Conservation (phyloP, 2,888 invertebrate genomes). For the Diarsia mendica region DNA sequence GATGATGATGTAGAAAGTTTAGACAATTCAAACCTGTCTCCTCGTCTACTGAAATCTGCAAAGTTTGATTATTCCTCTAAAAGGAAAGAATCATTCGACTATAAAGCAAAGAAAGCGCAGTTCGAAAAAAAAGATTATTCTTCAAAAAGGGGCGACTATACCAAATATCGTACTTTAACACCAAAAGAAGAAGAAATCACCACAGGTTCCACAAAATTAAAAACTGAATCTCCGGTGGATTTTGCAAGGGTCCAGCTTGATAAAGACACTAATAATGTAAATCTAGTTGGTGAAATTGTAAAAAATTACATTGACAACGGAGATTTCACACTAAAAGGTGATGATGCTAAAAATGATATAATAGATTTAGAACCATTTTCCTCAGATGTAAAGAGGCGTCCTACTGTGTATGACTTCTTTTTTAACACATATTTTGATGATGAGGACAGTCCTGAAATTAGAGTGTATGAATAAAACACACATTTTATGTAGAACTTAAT, state of each 20-base stretch:
- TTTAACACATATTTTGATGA: slow-evolving; percentile 40
- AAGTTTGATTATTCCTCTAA: slow-evolving; percentile 40
- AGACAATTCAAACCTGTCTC: background rate
- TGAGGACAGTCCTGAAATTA: slow-evolving; percentile 39
- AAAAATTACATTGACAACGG: slow-evolving; percentile 11
- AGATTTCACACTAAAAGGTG: background rate
- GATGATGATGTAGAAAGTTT: background rate
- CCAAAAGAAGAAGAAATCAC: slow-evolving; percentile 26
- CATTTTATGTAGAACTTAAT: background rate
- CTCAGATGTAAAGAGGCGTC: slow-evolving; percentile 33
- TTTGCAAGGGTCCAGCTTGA: slow-evolving; percentile 41
- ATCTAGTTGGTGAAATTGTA: slow-evolving; percentile 33
- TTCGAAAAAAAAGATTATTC: slow-evolving; percentile 59
- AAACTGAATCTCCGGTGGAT: slow-evolving; percentile 10
- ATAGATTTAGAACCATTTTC: slow-evolving; percentile 29
- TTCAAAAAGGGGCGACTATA: slow-evolving; percentile 49
- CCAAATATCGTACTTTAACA: slow-evolving; percentile 33
- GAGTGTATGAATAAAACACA: slow-evolving; percentile 48
- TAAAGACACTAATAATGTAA: slow-evolving; percentile 35
- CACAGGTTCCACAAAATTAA: background rate
- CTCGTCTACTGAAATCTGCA: slow-evolving; percentile 29
- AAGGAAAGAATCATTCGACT: slow-evolving; percentile 58
- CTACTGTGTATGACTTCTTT: slow-evolving; percentile 54
- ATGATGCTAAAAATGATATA: background rate
- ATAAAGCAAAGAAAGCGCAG: slow-evolving; percentile 64